These are phyloP conservation scores for Natrix natrix DNA, from an alignment of 2,797 vertebrate species.

Conservation along the genomic window DNA sequence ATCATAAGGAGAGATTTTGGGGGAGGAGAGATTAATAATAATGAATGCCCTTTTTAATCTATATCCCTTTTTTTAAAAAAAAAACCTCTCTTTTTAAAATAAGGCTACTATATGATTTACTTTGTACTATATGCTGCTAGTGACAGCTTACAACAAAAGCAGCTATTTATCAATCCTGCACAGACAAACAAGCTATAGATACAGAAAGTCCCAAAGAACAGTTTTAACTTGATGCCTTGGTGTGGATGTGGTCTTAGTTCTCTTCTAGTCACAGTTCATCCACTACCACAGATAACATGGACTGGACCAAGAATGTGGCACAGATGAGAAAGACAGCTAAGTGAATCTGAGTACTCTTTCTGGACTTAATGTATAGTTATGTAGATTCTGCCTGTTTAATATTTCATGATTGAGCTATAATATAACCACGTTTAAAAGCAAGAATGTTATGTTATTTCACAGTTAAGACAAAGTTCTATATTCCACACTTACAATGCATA, in stretches of 20 bases:
- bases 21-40: not conserved
- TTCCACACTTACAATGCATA: not conserved
- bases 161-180: not conserved
- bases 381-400: not conserved
- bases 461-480: not conserved
- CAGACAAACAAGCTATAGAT: slow-evolving; percentile 6
- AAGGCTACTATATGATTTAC: slow-evolving; percentile 12
- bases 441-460: not conserved
- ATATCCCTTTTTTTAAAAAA: slow-evolving; percentile 25
- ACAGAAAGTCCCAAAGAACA: slow-evolving; percentile 14
- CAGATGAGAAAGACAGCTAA: not conserved
- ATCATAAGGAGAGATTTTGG: accelerated
- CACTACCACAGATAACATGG: not conserved
- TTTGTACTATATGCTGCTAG: slow-evolving; percentile 6
- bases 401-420: not conserved
- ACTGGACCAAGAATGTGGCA: not conserved
- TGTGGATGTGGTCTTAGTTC: not conserved
- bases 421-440: not conserved
- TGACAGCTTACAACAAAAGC: not conserved
- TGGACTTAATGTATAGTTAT: accelerated
- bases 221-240: not conserved
- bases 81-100: too few species aligned
- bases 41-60: not conserved
- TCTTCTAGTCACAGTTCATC: not conserved
- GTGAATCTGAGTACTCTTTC: too few species aligned